Base-by-base conservation (phyloP, 1,140 invertebrate genomes). In the Hyles euphorbiae region DNA sequence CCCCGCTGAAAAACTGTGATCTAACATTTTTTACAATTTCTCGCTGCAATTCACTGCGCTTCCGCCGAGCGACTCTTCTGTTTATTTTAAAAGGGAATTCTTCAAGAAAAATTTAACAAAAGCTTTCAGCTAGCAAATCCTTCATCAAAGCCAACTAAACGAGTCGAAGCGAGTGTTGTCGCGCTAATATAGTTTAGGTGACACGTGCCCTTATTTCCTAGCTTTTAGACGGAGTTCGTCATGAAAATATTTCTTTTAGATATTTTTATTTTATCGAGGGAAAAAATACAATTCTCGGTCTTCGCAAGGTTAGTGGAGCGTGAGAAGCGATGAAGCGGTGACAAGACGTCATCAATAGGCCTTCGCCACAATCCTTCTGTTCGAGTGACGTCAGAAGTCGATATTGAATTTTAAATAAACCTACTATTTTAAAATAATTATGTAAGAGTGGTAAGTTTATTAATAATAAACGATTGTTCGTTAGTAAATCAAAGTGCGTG, bases 51-150 rank as follows among this genome's bases (percentile, higher is more conserved):
- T 64, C 55, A 51, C 51, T 64, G 55, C 64, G 65, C 61, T 63
- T 50, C 67, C 55, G 48, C 44, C 56, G 67, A 70, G 65, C 57
- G 57, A 65, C 61, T 74, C 34, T 67, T 70, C 56, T 80, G 70
- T 80, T 76, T 78, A 81, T 77, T 83, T 77, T 78, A 78, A 83
- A 72, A 76, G 60, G 61, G 71, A 70, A 76, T 76, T 78, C 73
- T 72, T 60, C 44, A 54, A 74, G 72, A 78, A 81, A 82, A 78
- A 74, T 83, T 80, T 74, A 79, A 86, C 79, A 86, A 81, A 83
- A 83, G 80, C 81, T 86, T 78, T 86, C 76, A 83, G 78, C 76
- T 68, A 81, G 75, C 70, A 77, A 83, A 83, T 83, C 72, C 71
- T 83, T 81, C 78, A 81, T 83, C 83, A 83, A 81, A 83, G 75